phyloP scores from a whole-genome alignment of 2,113 vertebrate genomes.

The Channa maculata region DNA sequence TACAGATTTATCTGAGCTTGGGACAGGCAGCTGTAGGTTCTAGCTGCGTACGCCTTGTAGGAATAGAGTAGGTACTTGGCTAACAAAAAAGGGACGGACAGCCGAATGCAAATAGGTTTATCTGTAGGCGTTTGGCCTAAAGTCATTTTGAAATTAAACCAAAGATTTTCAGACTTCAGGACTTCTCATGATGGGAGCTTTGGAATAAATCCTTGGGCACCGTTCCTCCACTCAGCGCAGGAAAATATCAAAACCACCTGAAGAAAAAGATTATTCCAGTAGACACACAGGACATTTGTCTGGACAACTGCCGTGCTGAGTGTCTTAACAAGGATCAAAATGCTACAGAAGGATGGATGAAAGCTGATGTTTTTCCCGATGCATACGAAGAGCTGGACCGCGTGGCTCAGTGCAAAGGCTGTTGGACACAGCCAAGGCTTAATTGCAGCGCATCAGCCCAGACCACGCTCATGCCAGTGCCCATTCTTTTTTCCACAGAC shows the following conservation, averaged over 20 bases:
- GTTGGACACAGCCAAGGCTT: slow-evolving; percentile 10
- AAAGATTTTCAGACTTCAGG: not conserved
- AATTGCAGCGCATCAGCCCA: slow-evolving; percentile 3
- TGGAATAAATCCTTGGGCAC: too few relatives aligned
- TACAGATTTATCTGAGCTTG: slow-evolving; percentile 24
- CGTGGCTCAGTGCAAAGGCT: slow-evolving; percentile 21
- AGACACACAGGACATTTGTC: not conserved
- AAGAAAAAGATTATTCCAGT: too few relatives aligned
- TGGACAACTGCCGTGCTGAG: slow-evolving; percentile 2
- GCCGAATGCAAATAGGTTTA: too few relatives aligned
- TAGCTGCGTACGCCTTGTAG: too few relatives aligned
- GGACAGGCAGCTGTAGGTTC: not conserved
- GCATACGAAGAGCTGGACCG: slow-evolving; percentile 16
- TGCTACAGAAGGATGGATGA: slow-evolving; percentile 4
- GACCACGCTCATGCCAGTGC: not conserved
- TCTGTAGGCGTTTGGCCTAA: not conserved
- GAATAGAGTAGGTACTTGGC: too few relatives aligned
- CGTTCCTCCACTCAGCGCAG: too few relatives aligned
- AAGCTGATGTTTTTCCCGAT: slow-evolving; percentile 50
- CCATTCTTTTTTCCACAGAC: slow-evolving; percentile 2
- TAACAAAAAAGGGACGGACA: too few relatives aligned
- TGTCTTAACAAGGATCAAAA: slow-evolving; percentile 17
- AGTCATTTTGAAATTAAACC: slow-evolving; percentile 10
- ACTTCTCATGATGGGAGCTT: too few relatives aligned
- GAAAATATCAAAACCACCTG: too few relatives aligned